Base-by-base conservation (phyloP, 2,797 vertebrate genomes). In the Choloepus didactylus region DNA sequence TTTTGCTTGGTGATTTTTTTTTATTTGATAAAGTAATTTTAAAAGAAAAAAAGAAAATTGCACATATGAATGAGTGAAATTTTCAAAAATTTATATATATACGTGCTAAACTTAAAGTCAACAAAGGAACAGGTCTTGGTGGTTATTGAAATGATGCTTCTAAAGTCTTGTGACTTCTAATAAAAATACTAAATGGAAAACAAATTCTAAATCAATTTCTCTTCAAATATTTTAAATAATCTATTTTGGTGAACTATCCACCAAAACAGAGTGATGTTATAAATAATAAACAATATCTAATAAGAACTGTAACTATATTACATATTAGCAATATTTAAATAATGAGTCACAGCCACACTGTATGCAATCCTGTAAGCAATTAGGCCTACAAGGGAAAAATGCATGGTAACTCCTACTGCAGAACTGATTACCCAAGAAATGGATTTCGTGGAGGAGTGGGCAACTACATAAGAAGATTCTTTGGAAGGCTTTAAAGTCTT, bases 181-280 rank as follows among this genome's bases (percentile, higher is more conserved):
- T 95, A 95, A 90, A 96, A 86, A 92, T 25, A 94, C 19, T 59
- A 94, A 90, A 92, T 72, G 95, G 60, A 94, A 87, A 96, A 95
- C 67, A 95, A 89, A 96, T 80, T 46, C 75, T 66, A 93, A 93
- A 54, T 94, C 90, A 95, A 96, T 96, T 96, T 96, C 79, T 92
- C 31, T 89, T 95, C 93, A 94, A 75, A 96, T 90, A 96, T 91
- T 93, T 90, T 81, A 96, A 95, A 97, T 89, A 93, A 93, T 93
- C 76, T 95, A 82, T 92, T 93, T 94, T 96, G 92, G 76, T 89
- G 80, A 97, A 94, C 91, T 95, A 89, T 64, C 35, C 35, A 35
- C 85, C 62, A 83, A 77, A 94, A 89, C 88, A 84, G 59, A 92
- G 54, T 89, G 93, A 95, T 72, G 35, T 46, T 77, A 6, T 93